These are phyloP conservation scores for Agonopterix arenella DNA, from an alignment of 2,888 invertebrate species.

Conservation along the genomic window DNA sequence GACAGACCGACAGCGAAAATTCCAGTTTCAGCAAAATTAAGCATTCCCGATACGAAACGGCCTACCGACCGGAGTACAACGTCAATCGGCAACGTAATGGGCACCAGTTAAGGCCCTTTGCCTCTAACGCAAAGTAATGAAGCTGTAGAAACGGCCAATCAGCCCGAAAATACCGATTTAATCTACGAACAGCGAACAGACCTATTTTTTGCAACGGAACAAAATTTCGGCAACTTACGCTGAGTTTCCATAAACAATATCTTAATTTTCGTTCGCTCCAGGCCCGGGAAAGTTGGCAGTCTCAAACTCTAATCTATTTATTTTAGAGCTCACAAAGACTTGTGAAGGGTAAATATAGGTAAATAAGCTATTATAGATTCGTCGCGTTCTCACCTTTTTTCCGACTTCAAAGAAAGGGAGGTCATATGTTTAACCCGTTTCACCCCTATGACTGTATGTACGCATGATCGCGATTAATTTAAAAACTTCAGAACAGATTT, in stretches of 20 bases:
- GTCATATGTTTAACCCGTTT: no score
- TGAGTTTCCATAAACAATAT: constrained; percentile 2
- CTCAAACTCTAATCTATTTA: constrained; percentile 18
- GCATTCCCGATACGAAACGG: background rate
- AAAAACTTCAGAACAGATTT: no score
- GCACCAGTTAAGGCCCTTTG: constrained; percentile 27
- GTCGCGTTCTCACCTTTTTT: no score
- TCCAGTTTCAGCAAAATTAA: no score
- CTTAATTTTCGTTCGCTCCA: background rate
- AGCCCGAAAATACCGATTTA: constrained; percentile 26
- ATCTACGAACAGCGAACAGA: background rate
- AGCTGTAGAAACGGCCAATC: constrained; percentile 40
- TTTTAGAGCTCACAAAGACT: no score
- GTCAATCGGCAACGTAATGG: constrained; percentile 24
- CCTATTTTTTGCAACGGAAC: background rate
- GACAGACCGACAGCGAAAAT: no score
- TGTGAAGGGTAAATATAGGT: no score
- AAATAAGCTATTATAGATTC: no score
- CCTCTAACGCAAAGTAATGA: constrained; percentile 43
- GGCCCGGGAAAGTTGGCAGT: constrained; percentile 12
- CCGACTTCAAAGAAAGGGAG: no score
- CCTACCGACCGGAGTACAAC: constrained; percentile 15
- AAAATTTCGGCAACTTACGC: background rate
- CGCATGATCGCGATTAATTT: no score
- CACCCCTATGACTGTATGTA: no score